phyloP scores from a whole-genome alignment of 1,140 invertebrate genomes.

The Heterodera schachtii region DNA sequence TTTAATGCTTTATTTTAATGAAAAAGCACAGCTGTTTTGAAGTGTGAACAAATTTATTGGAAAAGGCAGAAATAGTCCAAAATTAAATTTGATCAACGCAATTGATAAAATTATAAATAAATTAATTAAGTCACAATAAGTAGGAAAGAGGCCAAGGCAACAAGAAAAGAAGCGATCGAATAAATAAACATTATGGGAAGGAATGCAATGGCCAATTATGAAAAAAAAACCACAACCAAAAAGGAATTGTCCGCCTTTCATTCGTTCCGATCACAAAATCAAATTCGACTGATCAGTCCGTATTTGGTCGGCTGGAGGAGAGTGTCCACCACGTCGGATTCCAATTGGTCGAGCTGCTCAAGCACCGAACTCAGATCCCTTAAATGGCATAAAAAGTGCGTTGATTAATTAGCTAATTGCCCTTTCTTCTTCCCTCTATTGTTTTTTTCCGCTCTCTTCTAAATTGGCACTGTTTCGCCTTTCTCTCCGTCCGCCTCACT shows the following conservation, averaged over 20 bases:
- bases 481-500: conserved; percentile 29
- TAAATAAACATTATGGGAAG: not conserved
- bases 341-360: conserved; percentile 47
- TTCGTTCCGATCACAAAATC: not conserved
- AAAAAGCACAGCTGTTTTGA: not conserved
- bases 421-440: not conserved
- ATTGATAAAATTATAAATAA: no score
- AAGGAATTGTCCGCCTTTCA: not conserved
- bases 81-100: no score
- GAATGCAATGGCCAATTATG: no score
- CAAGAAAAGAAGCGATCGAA: not conserved
- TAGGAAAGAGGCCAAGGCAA: not conserved
- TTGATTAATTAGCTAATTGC: no score
- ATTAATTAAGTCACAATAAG: not conserved
- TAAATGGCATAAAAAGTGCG: conserved; percentile 19
- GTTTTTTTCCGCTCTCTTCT: conserved; percentile 30
- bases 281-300: conserved; percentile 52
- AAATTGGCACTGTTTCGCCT: not conserved
- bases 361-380: conserved; percentile 42
- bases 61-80: no score
- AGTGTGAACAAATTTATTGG: not conserved
- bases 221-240: not conserved
- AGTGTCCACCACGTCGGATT: conserved; percentile 55
- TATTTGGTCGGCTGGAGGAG: conserved; percentile 56
- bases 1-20: not conserved